phyloP scores from a whole-genome alignment of 2,113 vertebrate genomes.

The Lepus americanus region DNA sequence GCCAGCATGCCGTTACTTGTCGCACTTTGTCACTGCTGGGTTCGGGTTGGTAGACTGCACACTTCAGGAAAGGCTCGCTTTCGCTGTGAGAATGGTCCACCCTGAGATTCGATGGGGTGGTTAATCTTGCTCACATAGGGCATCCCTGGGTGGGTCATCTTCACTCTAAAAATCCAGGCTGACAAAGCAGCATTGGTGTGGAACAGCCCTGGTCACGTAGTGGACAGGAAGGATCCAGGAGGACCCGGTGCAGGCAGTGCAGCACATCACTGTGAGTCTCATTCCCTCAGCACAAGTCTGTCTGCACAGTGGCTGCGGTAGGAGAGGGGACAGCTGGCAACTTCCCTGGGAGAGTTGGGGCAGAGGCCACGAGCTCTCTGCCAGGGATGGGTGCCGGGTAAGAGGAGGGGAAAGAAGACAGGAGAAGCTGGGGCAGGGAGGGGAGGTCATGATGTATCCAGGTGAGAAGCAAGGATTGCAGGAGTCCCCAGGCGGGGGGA shows the following conservation, averaged over 20 bases:
- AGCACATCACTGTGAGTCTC: fast-evolving
- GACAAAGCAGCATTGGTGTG: no score
- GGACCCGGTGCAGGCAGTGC: neutral
- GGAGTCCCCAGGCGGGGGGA: neutral
- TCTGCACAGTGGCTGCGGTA: fast-evolving
- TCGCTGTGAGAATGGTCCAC: neutral
- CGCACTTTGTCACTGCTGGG: neutral
- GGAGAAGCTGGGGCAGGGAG: no score
- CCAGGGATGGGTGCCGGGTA: fast-evolving
- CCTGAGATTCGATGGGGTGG: neutral
- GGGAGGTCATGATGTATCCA: neutral
- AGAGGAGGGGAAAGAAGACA: neutral
- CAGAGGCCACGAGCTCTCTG: neutral
- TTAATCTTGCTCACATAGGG: neutral
- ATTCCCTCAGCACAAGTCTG: neutral
- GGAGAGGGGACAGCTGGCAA: neutral
- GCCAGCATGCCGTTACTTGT: neutral
- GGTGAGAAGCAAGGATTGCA: neutral
- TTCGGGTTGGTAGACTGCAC: no score
- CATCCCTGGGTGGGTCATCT: no score
- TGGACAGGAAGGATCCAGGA: neutral
- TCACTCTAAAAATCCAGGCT: neutral
- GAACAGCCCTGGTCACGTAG: neutral
- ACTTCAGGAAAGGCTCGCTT: neutral
- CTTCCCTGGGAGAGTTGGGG: neutral